Base-by-base conservation (phyloP, 1,140 invertebrate species). In the Zaprionus gabonicus region DNA sequence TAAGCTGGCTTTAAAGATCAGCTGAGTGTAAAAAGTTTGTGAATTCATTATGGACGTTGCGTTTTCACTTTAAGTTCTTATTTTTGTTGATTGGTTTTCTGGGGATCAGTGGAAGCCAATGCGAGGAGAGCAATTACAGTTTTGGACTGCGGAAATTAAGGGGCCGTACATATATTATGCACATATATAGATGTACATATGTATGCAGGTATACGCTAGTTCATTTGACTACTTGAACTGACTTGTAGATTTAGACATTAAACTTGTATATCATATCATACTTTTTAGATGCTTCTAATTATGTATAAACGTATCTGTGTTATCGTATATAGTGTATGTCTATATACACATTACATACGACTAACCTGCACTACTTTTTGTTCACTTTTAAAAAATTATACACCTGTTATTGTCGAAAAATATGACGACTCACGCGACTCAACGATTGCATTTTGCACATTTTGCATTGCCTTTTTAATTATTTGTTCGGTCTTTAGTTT, bases 401-500 rank as follows among this genome's bases (percentile, higher is more conserved):
- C 78, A 80, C 58, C 56, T 68, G 74, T 88, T 88, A 88, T 88
- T 88, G 84, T 88, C 84, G 84, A 87, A 69, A 79, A 81, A 90
- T 88, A 88, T 90, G 84, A 88, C 84, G 78, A 90, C 84, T 83
- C 58, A 23, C 74, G 62, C 71, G 65, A 71, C 64, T 71, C 68
- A 62, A 70, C 66, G 74, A 84, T 90, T 76, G 76, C 72, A 79
- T 81, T 83, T 59, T 73, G 66, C 70, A 59, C 70, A 56, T 17
- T 69, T 80, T 58, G 58, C 63, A 71, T 80, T 80, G 53, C 59
- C 53, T 34, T 77, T 70, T n/a, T 0, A 56, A 56, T 5, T 53
- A 25, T 27, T 53, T 53, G 2, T 17, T 46, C n/a, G 15, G n/a
- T 46, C 25, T 25, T 13, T 51, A 51, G 46, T 51, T 25, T 6